These are phyloP conservation scores for Callaeas wilsoni DNA, from an alignment of 2,113 vertebrate species.

Conservation along the genomic window DNA sequence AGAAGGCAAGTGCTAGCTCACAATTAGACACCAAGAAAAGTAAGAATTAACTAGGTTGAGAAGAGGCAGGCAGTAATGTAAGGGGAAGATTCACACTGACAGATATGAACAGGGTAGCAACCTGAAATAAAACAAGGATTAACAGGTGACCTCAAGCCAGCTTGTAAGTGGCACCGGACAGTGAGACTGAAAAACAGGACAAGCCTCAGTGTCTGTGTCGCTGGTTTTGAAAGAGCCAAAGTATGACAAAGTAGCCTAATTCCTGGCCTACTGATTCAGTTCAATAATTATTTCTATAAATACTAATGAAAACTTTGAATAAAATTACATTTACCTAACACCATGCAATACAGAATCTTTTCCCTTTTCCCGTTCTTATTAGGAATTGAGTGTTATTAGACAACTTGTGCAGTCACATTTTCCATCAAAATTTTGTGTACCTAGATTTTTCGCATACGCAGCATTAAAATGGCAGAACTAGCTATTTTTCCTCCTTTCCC, in stretches of 20 bases:
- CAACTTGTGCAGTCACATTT: not conserved
- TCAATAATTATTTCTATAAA: not conserved
- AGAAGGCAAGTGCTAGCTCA: not conserved
- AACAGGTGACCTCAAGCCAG: not conserved
- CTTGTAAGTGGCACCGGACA: not conserved
- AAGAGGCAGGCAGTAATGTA: not conserved
- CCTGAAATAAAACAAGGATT: not conserved
- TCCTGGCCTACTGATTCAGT: not conserved
- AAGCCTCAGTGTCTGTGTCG: not conserved
- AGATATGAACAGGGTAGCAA: not conserved
- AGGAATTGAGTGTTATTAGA: not conserved
- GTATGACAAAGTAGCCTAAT: not conserved
- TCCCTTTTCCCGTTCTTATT: not conserved
- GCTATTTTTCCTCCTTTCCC: not conserved
- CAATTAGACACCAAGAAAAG: not conserved
- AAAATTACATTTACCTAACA: not conserved
- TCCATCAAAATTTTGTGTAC: not conserved
- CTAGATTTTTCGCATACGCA: not conserved
- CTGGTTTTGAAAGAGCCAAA: not conserved
- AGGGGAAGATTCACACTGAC: not conserved
- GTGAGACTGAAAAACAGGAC: not conserved
- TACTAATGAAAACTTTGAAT: not conserved
- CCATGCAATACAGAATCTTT: not conserved
- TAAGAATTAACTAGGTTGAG: not conserved
- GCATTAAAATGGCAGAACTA: not conserved